Evolutionary conservation across 2,113 vertebrate species (phyloP).

Genomic region (Haemorhous mexicanus): DNA sequence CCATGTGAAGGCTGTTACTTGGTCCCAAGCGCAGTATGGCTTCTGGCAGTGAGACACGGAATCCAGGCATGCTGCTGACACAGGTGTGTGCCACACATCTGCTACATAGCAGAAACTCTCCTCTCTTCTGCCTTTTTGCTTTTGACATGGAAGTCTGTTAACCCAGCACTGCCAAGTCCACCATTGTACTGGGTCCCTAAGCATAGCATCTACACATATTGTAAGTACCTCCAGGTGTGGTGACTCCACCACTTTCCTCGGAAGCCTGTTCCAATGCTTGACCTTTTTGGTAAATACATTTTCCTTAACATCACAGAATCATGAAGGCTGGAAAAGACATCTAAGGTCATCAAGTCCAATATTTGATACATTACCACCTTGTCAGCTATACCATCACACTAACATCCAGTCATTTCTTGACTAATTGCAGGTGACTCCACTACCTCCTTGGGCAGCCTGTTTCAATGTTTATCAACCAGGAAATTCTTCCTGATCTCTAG

Average conservation of each 20-base stretch:
- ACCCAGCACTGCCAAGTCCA: background rate
- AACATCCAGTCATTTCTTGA: background rate
- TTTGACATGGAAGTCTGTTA: background rate
- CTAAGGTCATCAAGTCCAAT: no score
- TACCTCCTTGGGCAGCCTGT: background rate
- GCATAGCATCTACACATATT: background rate
- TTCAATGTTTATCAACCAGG: background rate
- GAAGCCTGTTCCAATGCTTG: background rate
- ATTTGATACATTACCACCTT: background rate
- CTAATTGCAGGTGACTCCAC: background rate
- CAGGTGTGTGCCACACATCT: background rate
- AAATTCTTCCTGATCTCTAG: background rate
- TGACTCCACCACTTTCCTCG: background rate
- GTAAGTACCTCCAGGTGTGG: background rate
- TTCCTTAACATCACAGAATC: background rate
- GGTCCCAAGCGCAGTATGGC: background rate
- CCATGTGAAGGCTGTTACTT: background rate
- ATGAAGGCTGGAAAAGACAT: fast-evolving
- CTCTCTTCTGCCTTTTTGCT: background rate
- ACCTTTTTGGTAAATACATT: background rate
- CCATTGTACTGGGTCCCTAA: fast-evolving
- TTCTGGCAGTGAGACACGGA: fast-evolving
- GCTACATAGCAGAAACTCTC: background rate
- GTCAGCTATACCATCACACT: background rate
- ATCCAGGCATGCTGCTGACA: background rate